Evolutionary conservation across 2,113 vertebrate genomes (phyloP).

Genomic region (Phylloscopus trochiloides): DNA sequence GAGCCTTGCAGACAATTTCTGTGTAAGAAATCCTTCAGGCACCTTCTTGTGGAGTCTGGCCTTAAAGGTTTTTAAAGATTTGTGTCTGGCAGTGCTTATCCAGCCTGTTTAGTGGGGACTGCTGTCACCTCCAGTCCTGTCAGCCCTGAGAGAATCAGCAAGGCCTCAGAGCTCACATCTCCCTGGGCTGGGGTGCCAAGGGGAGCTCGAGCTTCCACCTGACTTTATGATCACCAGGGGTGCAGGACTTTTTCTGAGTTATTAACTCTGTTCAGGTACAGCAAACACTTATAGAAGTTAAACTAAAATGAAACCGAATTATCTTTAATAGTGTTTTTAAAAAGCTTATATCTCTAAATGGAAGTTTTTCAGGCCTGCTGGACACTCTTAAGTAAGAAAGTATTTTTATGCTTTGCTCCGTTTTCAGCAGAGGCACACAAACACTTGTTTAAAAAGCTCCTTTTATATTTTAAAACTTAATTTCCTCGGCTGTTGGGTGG

Average conservation of each 20-base stretch:
- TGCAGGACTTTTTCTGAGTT: not conserved
- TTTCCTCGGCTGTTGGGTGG: not conserved
- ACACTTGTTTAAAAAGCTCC: not conserved
- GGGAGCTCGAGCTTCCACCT: not conserved
- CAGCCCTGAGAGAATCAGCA: not conserved
- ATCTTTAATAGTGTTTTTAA: not conserved
- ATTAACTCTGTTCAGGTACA: not conserved
- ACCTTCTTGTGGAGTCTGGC: not conserved
- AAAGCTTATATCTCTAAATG: not conserved
- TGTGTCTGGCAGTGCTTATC: not conserved
- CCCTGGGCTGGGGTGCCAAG: not conserved
- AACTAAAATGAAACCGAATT: not conserved
- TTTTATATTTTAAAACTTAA: not conserved
- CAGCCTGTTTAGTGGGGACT: not conserved
- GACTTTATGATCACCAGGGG: not conserved
- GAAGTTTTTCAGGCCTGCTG: not conserved
- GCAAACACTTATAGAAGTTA: rapidly evolving
- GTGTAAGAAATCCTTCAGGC: not conserved
- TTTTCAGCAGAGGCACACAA: not conserved
- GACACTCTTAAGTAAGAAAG: no score
- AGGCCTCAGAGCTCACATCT: rapidly evolving
- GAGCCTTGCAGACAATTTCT: not conserved
- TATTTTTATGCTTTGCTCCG: not conserved
- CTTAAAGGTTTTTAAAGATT: not conserved
- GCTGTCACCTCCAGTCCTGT: not conserved